Base-by-base conservation (phyloP, 1,140 invertebrate species). In the Spodoptera frugiperda region DNA sequence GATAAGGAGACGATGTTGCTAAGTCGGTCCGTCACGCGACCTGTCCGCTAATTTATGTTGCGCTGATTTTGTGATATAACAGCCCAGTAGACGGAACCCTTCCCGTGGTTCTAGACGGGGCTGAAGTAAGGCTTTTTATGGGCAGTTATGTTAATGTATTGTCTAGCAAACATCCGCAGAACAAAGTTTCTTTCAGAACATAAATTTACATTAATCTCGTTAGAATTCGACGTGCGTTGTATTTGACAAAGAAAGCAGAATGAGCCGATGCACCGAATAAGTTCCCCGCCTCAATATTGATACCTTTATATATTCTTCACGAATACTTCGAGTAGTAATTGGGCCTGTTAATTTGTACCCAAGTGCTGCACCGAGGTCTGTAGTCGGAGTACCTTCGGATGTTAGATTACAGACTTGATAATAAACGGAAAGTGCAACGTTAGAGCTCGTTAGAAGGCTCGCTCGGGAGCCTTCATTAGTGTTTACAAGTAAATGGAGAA, bases 1-100 rank as follows among this genome's bases (percentile, higher is more conserved):
- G 91, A 93, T 93, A 93, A 93, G 90, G 84, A 90, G 91, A 89
- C 90, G 89, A 89, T 84, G 87, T 87, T 84, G 89, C 84, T 88
- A 89, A 91, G 88, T 86, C 86, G 78, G 86, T 85, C 83, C 89
- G 90, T 92, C 91, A 92, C 92, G 91, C 91, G 87, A 93, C 83
- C 85, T 85, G 84, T 88, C 84, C 87, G 86, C 89, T 92, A 92
- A 93, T 92, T 93, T 92, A 93, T 91, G 90, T 86, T 86, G 88
- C 87, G 87, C 90, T 90, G 90, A 92, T 92, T 80, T 87, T 83
- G 78, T 90, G 92, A 93, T 93, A 93, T 87, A 84, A 83, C 72
- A 74, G 80, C 77, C 78, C 81, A 81, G 79, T 85, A 83, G 83
- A 81, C 77, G 79, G 72, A 84, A 84, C 85, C 81, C 82, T 87